Base-by-base conservation (phyloP, 2,888 invertebrate genomes). In the Caenorhabditis sulstoni region DNA sequence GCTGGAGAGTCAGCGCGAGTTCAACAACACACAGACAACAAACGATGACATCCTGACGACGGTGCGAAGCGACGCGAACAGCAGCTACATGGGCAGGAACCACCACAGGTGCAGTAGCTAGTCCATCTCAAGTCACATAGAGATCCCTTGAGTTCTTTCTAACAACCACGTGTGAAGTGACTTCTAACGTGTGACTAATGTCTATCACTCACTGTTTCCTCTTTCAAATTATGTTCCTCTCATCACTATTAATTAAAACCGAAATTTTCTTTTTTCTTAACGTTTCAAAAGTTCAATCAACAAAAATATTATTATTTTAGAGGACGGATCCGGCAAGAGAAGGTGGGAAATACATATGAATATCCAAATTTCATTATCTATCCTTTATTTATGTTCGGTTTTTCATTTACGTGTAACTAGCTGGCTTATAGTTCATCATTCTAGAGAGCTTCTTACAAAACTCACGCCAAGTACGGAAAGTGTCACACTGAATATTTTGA, bases 21-120 rank as follows among this genome's bases (percentile, higher is more conserved):
- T 81, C 80, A 80, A 81, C 66, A 79, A 76, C 37, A 73, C 74
- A 39, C 77, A 78, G 29, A 74, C 58, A 7, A 68, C 79, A 20
- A 78, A 73, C 20, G 82, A 82, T 20, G 79, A 82, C 5, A 65
- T 81, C 68, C 64, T 74, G 44, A 81, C 81, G 20, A 74, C 65
- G 23, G 81, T 81, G 50, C 64, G 81, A 74, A 70, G 73, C 41
- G 81, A 81, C 20, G 70, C 68, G 12, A 81, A 71, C 64, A 77
- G 74, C 70, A 77, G 76, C 22, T 82, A 82, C 41, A 82, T 82
- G 82, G 78, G 80, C 16, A 53, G 84, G 41, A 84, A 84, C 64
- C 83, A 83, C 59, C 83, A 82, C 70, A 81, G 84, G 84, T 84
- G 58, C 50, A 44, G 41, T 37, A 23, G 37, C 20, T n/a, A 37